A percentile compares a stretch with the other conserved stretches of the same genome.
phyloP scores from a whole-genome alignment of 2,888 invertebrate species.

The Orthonevra nobilis region DNA sequence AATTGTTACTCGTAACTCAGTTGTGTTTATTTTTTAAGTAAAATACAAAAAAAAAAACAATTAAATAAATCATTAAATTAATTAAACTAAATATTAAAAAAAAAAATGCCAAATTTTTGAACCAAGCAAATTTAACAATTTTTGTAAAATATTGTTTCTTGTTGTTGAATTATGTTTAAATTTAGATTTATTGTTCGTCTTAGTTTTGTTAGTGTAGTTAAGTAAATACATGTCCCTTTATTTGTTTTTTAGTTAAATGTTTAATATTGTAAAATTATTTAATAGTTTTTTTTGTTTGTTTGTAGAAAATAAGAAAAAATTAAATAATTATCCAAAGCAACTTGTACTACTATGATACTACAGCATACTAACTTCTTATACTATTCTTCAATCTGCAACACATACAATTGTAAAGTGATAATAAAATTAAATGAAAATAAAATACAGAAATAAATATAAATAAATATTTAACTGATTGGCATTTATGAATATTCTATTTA shows the following conservation, averaged over 20 bases:
- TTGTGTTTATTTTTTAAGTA: slow-evolving; percentile 53
- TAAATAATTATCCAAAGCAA: slow-evolving; percentile 41
- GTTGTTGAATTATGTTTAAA: slow-evolving; percentile 20
- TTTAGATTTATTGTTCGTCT: neutral
- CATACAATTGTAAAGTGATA: slow-evolving; percentile 68
- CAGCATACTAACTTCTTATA: slow-evolving; percentile 64
- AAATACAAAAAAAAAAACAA: neutral
- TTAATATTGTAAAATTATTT: slow-evolving; percentile 8
- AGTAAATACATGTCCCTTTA: slow-evolving; percentile 42
- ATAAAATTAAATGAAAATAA: slow-evolving; percentile 50
- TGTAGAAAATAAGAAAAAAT: slow-evolving; percentile 29
- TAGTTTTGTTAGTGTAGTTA: slow-evolving; percentile 40
- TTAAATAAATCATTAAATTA: slow-evolving; percentile 21
- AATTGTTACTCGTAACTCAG: slow-evolving; percentile 64
- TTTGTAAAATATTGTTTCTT: slow-evolving; percentile 39
- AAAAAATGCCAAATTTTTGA: slow-evolving; percentile 67
- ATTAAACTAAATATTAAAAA: slow-evolving; percentile 33
- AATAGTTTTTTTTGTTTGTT: slow-evolving; percentile 22
- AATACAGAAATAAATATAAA: slow-evolving; percentile 45
- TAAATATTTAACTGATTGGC: slow-evolving; percentile 63
- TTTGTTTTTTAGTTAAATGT: slow-evolving; percentile 53
- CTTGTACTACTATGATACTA: slow-evolving; percentile 38
- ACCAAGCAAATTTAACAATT: slow-evolving; percentile 50
- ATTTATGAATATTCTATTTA: slow-evolving; percentile 32
- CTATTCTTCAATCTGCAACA: slow-evolving; percentile 64